Conservation (phyloP, 1,140 invertebrate genomes). For the Drosophila sturtevanti region DNA sequence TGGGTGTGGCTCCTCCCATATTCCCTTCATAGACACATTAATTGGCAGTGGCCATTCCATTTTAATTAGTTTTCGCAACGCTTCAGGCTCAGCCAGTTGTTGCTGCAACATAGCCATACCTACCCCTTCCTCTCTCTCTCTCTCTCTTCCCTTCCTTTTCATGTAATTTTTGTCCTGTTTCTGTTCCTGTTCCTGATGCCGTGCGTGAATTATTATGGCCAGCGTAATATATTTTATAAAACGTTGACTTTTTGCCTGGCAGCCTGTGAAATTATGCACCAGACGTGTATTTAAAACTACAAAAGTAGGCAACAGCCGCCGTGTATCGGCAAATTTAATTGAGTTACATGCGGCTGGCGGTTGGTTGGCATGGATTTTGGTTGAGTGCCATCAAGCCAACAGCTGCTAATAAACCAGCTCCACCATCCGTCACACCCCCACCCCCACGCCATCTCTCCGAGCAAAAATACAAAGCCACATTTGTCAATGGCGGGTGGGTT, state of each 20-base stretch:
- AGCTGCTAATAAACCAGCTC: background rate
- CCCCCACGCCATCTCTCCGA: no score
- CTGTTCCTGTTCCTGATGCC: slow-evolving; percentile 18
- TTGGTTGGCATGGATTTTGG: slow-evolving; percentile 24
- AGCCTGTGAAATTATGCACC: slow-evolving; percentile 63
- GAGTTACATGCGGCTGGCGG: slow-evolving; percentile 61
- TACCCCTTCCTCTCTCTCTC: background rate
- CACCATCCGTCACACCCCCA: background rate
- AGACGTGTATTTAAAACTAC: slow-evolving; percentile 49
- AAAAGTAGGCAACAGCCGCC: slow-evolving; percentile 13
- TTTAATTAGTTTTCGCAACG: slow-evolving; percentile 80
- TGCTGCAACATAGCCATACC: no score
- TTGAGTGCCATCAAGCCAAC: slow-evolving; percentile 6
- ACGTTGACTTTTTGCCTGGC: slow-evolving; percentile 25
- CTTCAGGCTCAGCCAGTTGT: slow-evolving; percentile 60
- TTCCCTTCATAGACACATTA: slow-evolving; percentile 58
- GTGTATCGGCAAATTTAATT: slow-evolving; percentile 67
- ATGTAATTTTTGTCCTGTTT: background rate
- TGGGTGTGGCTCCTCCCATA: slow-evolving; percentile 37
- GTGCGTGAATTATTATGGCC: slow-evolving; percentile 72
- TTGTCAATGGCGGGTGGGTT: background rate
- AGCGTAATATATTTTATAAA: slow-evolving; percentile 72
- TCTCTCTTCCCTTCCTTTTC: slow-evolving; percentile 10
- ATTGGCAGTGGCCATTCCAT: slow-evolving; percentile 75
- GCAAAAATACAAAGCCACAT: slow-evolving; percentile 2